Percentiles rank a stretch among this genome's conserved stretches.
Evolutionary conservation across 2,113 vertebrate genomes (phyloP).

Genomic region (Zootoca vivipara): DNA sequence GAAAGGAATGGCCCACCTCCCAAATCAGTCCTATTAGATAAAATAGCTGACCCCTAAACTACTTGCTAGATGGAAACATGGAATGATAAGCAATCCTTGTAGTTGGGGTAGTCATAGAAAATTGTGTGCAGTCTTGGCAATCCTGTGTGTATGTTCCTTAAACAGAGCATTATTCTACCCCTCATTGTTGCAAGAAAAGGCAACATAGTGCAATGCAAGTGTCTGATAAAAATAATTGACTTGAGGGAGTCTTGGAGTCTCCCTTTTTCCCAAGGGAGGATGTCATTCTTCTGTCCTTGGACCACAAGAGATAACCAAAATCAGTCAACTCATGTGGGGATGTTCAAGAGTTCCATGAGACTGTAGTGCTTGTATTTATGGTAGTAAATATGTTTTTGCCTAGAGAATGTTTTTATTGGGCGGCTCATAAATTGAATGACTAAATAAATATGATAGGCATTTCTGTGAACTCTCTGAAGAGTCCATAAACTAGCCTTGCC

Average conservation of each 20-base stretch:
- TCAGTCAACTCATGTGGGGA: neutral
- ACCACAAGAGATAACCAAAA: neutral
- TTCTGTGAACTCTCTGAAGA: too few relatives aligned
- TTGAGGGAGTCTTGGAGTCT: too few relatives aligned
- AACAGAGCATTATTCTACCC: neutral
- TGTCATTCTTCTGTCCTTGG: neutral
- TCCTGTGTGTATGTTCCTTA: too few relatives aligned
- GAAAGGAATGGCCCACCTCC: neutral
- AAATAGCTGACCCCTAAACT: neutral
- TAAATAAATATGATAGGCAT: too few relatives aligned
- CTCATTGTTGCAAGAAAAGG: neutral
- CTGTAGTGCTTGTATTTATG: too few relatives aligned
- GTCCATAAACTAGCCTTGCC: neutral
- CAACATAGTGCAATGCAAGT: neutral
- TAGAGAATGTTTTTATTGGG: too few relatives aligned
- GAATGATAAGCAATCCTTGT: neutral
- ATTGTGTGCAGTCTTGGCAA: neutral
- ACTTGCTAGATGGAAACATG: neutral
- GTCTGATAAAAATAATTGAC: neutral
- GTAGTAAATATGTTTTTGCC: neutral
- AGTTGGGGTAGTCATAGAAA: neutral
- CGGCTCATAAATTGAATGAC: too few relatives aligned
- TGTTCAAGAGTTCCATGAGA: neutral
- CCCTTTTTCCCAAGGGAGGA: neutral
- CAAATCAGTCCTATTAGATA: fast-evolving